A percentile compares a stretch with the other conserved stretches of the same genome.
Conservation (phyloP, 2,113 vertebrate species). For the Lasiurus cinereus region DNA sequence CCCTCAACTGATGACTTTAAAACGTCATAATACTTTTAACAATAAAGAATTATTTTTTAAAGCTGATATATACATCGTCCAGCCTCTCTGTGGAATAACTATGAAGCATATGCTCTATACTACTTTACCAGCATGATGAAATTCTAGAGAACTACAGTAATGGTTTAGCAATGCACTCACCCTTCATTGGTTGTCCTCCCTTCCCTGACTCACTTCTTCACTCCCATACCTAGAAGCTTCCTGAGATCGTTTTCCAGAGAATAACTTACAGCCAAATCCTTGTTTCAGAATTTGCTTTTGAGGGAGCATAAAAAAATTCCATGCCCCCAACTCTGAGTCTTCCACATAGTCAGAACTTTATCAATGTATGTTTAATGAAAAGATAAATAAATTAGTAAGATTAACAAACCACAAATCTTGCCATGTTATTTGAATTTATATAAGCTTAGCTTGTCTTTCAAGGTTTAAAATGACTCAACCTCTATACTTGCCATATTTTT, state of each 20-base stretch:
- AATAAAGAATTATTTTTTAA: too few species aligned
- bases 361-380: slow-evolving; percentile 4
- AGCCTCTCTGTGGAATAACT: not conserved
- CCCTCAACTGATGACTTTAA: not conserved
- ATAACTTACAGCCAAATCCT: not conserved
- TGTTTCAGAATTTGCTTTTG: not conserved
- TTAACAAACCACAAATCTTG: not conserved
- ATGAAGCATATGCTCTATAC: not conserved
- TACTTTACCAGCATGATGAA: not conserved
- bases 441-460: slow-evolving; percentile 34
- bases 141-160: not conserved
- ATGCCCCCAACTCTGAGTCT: not conserved
- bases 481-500: not conserved
- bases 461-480: slow-evolving; percentile 33
- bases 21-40: not conserved
- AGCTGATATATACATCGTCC: not conserved
- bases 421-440: slow-evolving; percentile 34
- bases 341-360: not conserved
- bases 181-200: not conserved
- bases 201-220: not conserved
- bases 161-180: not conserved
- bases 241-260: not conserved
- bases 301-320: not conserved
- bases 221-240: not conserved
- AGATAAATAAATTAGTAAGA: not conserved